These are phyloP conservation scores for Bothrops jararaca DNA, from an alignment of 2,113 vertebrate genomes.

Conservation along the genomic window DNA sequence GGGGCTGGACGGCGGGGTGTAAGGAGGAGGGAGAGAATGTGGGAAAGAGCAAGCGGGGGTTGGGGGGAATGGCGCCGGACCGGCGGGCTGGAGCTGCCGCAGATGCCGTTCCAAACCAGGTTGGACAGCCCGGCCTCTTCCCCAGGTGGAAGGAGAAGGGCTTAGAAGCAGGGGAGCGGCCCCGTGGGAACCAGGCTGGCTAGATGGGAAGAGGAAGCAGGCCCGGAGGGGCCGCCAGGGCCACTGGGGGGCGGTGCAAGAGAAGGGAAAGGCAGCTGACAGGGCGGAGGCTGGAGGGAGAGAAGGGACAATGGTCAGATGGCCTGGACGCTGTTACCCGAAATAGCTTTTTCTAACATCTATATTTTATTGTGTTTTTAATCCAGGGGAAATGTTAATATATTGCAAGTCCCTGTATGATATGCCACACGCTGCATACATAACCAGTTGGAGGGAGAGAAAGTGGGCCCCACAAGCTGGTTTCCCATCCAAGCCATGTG, in stretches of 20 bases:
- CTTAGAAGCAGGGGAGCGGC: not conserved
- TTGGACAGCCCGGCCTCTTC: no score
- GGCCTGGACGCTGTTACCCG: not conserved
- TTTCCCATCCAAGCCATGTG: not conserved
- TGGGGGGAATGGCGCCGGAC: not conserved
- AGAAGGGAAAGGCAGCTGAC: not conserved
- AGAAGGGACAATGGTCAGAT: not conserved
- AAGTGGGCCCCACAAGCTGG: not conserved
- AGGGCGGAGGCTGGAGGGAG: not conserved
- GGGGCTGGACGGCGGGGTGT: not conserved
- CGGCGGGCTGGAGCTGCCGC: not conserved
- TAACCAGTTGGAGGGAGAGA: not conserved
- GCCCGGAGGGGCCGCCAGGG: not conserved
- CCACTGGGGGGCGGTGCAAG: not conserved
- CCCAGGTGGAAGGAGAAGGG: not conserved
- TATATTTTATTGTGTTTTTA: no score
- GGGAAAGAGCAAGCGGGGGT: not conserved
- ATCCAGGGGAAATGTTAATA: rapidly evolving
- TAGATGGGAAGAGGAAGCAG: not conserved
- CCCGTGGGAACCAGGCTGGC: not conserved
- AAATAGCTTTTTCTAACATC: not conserved
- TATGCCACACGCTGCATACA: no score
- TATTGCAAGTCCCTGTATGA: not conserved
- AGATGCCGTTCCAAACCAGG: not conserved
- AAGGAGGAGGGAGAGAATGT: not conserved